Percentiles rank a stretch among this genome's conserved stretches.
Conservation (phyloP, 2,113 vertebrate genomes). For the Sisor rabdophorus region DNA sequence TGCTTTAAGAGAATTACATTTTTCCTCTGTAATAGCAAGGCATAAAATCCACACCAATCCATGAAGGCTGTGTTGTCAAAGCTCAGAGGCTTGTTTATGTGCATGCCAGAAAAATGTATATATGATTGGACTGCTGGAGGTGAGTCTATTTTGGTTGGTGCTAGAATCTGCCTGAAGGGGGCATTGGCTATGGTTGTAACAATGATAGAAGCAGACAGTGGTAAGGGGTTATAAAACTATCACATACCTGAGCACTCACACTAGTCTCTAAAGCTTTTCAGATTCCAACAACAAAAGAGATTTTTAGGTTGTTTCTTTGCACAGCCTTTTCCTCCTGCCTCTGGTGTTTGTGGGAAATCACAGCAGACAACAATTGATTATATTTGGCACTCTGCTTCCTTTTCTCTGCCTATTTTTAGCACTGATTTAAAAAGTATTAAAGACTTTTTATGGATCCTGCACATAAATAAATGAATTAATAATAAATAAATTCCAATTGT, state of each 20-base stretch:
- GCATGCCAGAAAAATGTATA: conserved; percentile 15
- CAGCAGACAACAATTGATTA: conserved; percentile 45
- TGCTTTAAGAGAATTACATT: conserved; percentile 22
- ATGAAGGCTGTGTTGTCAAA: background rate
- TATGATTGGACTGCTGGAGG: background rate
- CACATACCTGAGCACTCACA: conserved; percentile 23
- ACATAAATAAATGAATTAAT: too few relatives aligned
- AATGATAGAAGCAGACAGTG: conserved; percentile 17
- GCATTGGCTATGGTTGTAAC: conserved; percentile 9
- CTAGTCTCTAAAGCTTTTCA: background rate
- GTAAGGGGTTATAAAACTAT: conserved; percentile 29
- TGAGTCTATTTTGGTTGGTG: conserved; percentile 40
- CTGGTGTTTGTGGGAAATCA: conserved; percentile 36
- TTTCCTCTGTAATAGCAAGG: conserved; percentile 17
- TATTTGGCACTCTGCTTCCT: conserved; percentile 41
- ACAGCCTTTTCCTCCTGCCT: conserved; percentile 16
- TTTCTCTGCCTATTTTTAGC: conserved; percentile 42
- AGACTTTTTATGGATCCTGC: conserved; percentile 5
- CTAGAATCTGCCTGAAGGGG: conserved; percentile 11
- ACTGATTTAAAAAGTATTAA: conserved; percentile 21
- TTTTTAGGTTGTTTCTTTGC: conserved; percentile 18
- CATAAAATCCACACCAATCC: conserved; percentile 15
- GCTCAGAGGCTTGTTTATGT: conserved; percentile 18
- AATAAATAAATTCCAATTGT: too few relatives aligned
- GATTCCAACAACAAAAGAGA: conserved; percentile 20